Conservation (phyloP, 1,140 invertebrate species). For the Andrena cerasifolii region DNA sequence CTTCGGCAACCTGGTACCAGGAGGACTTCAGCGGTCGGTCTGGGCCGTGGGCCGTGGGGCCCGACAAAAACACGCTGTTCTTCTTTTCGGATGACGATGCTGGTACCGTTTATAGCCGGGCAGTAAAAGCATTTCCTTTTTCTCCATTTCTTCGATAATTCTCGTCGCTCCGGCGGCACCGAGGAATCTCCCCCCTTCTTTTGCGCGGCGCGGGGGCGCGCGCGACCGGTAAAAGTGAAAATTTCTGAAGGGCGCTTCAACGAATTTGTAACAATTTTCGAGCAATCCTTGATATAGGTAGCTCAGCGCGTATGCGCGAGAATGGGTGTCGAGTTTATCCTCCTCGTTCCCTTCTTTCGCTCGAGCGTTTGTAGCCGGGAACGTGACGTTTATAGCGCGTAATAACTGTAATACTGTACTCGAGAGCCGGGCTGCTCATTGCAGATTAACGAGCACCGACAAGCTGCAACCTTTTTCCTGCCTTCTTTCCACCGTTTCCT, state of each 20-base stretch:
- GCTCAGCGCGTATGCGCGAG: not conserved
- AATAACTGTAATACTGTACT: not conserved
- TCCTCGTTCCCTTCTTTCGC: too few species aligned
- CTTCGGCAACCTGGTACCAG: conserved; percentile 63
- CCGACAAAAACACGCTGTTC: conserved; percentile 19
- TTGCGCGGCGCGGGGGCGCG: too few species aligned
- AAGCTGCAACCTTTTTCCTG: not conserved
- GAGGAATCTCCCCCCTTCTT: not conserved
- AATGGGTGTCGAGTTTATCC: too few species aligned
- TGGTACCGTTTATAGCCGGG: not conserved
- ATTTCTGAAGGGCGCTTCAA: not conserved
- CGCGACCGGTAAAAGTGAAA: conserved; percentile 18
- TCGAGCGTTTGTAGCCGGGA: not conserved
- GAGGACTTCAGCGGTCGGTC: conserved; percentile 42
- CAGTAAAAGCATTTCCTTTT: conserved; percentile 23
- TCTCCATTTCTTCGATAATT: not conserved
- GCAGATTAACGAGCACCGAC: not conserved
- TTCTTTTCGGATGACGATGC: conserved; percentile 18
- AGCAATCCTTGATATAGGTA: too few species aligned
- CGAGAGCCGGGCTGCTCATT: not conserved
- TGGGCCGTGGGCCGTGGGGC: not conserved
- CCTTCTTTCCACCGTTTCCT: not conserved
- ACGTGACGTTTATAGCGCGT: not conserved
- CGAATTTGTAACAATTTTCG: not conserved
- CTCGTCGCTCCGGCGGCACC: not conserved